Evolutionary conservation across 2,797 vertebrate species (phyloP).

Genomic region (Synaphobranchus kaupii): DNA sequence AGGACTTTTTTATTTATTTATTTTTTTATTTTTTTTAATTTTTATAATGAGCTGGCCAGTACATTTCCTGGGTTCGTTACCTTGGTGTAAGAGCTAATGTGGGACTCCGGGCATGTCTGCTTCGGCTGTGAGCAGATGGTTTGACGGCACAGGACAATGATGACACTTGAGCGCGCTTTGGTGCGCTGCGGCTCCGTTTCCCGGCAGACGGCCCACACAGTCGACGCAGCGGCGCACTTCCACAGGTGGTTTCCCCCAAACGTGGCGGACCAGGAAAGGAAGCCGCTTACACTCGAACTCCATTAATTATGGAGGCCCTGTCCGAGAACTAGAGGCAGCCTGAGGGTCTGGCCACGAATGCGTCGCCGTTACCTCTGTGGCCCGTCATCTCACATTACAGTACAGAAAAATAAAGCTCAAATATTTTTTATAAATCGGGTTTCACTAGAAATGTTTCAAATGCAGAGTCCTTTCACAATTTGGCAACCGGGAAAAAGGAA

Average conservation of each 20-base stretch:
- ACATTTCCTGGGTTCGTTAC: conserved; percentile 12
- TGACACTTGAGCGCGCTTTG: conserved; percentile 32
- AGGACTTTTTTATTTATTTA: too few relatives aligned
- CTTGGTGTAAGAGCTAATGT: background rate
- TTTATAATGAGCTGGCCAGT: background rate
- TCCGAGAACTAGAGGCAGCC: conserved; percentile 35
- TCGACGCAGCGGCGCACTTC: conserved; percentile 35
- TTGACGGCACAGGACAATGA: conserved; percentile 31
- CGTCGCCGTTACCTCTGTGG: background rate
- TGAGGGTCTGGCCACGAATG: background rate
- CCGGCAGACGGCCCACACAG: background rate
- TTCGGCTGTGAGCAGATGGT: conserved; percentile 34
- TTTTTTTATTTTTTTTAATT: background rate
- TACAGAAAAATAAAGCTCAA: background rate
- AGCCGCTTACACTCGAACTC: conserved; percentile 30
- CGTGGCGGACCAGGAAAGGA: conserved; percentile 44
- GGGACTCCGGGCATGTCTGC: conserved; percentile 36
- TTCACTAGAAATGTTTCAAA: background rate
- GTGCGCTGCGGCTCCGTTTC: conserved; percentile 26
- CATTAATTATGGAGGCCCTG: conserved; percentile 47
- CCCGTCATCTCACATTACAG: background rate
- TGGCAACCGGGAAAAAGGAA: background rate
- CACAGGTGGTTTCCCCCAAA: conserved; percentile 43
- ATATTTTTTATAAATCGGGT: too few relatives aligned
- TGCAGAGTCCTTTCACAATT: background rate